A percentile compares a stretch with the other conserved stretches of the same genome.
Evolutionary conservation across 2,888 invertebrate genomes (phyloP).

Genomic region (Chloromyia formosa): DNA sequence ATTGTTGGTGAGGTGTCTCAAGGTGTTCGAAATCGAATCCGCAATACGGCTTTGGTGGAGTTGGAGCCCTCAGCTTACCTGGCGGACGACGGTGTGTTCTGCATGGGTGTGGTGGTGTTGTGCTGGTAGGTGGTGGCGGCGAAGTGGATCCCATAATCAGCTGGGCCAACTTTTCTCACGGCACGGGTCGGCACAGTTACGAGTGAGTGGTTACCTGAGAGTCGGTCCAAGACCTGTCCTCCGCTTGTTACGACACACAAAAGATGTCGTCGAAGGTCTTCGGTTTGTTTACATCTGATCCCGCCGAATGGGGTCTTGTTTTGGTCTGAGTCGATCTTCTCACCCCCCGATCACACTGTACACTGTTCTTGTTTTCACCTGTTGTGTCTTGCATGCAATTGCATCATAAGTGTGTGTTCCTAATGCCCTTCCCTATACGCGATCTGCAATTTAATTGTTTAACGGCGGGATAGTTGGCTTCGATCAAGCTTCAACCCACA

Average conservation of each 20-base stretch:
- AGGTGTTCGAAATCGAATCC: too few relatives aligned
- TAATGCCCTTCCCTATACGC: conserved; percentile 2
- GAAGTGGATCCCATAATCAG: conserved; percentile 25
- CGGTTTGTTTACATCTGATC: conserved; percentile 39
- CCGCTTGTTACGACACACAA: conserved; percentile 41
- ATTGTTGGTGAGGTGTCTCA: conserved; percentile 7
- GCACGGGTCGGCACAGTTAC: conserved; percentile 19
- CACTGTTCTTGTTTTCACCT: conserved; percentile 5
- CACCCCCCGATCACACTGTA: background rate
- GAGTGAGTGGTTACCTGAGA: conserved; percentile 21
- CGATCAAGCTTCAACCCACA: background rate
- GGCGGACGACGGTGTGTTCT: background rate
- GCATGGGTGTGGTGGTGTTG: conserved; percentile 32
- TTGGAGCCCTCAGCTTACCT: background rate
- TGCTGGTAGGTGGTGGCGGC: too few relatives aligned
- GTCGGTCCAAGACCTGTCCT: conserved; percentile 34
- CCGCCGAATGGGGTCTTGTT: conserved; percentile 19
- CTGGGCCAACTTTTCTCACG: conserved; percentile 41
- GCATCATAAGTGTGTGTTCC: conserved; percentile 13
- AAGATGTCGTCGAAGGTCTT: conserved; percentile 29
- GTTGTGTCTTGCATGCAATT: background rate
- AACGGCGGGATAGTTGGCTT: background rate
- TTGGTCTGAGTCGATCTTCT: background rate
- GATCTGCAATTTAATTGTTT: conserved; percentile 37
- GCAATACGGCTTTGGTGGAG: background rate